Percentiles rank a stretch among this genome's conserved stretches.
Evolutionary conservation across 1,140 invertebrate species (phyloP).

Genomic region (Coenobita brevimanus): DNA sequence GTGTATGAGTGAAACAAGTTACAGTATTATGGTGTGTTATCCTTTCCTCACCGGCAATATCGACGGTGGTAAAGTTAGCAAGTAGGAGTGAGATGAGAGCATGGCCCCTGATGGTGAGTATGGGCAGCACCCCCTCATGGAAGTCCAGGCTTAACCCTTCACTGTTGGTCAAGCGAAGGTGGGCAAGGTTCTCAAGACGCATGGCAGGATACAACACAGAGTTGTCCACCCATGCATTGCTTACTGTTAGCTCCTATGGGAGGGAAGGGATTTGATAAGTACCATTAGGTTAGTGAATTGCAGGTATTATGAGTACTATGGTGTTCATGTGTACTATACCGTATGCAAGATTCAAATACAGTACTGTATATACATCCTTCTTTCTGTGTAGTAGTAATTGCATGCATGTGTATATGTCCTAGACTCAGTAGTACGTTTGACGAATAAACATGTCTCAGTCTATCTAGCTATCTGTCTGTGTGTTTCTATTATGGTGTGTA

Average conservation of each 20-base stretch:
- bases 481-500: too few relatives aligned
- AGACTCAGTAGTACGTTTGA: too few relatives aligned
- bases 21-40: not conserved
- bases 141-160: slow-evolving; percentile 72
- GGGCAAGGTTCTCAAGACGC: slow-evolving; percentile 71
- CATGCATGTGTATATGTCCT: too few relatives aligned
- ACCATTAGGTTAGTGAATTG: too few relatives aligned
- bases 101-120: slow-evolving; percentile 71
- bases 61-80: slow-evolving; percentile 71
- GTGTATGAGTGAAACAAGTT: not conserved
- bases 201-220: slow-evolving; percentile 72
- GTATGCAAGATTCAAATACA: too few relatives aligned
- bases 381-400: too few relatives aligned
- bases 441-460: too few relatives aligned
- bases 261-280: too few relatives aligned
- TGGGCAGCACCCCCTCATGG: slow-evolving; percentile 72
- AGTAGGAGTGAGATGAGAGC: slow-evolving; percentile 72
- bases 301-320: too few relatives aligned
- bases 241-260: slow-evolving; percentile 67
- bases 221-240: slow-evolving; percentile 71
- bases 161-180: slow-evolving; percentile 71
- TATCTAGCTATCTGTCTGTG: too few relatives aligned
- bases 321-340: too few relatives aligned
- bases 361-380: too few relatives aligned
- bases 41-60: slow-evolving; percentile 66